A percentile compares a stretch with the other conserved stretches of the same genome.
Evolutionary conservation across 2,797 vertebrate species (phyloP).

Genomic region (Nannoperca obscura): DNA sequence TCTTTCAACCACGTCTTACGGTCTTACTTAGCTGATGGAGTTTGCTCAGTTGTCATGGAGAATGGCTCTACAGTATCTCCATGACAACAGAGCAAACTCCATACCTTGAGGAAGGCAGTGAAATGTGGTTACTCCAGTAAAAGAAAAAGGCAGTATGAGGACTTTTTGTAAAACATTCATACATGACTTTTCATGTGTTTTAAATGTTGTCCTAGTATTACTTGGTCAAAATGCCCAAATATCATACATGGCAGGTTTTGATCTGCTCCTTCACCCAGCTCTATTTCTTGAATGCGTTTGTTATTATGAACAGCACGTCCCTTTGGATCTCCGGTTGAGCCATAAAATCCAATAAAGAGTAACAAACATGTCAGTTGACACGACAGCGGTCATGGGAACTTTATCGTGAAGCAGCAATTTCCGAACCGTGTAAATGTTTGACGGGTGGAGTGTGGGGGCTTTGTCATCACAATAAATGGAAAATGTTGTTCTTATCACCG

Average conservation of each 20-base stretch:
- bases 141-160: background rate
- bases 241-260: background rate
- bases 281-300: background rate
- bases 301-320: constrained; percentile 11
- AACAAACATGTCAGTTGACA: constrained; percentile 55
- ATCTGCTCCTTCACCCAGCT: background rate
- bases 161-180: background rate
- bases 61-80: background rate
- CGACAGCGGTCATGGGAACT: constrained; percentile 67
- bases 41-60: constrained; percentile 14
- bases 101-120: background rate
- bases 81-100: constrained; percentile 20
- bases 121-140: background rate
- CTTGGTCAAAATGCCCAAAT: background rate
- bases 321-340: constrained; percentile 9
- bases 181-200: too few relatives aligned
- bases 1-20: background rate
- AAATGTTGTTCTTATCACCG: constrained; percentile 75
- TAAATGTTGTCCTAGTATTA: background rate
- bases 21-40: background rate
- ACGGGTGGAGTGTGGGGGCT: constrained; percentile 49
- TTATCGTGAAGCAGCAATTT: constrained; percentile 64
- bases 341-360: constrained; percentile 55
- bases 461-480: constrained; percentile 69
- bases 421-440: constrained; percentile 63